Base-by-base conservation (phyloP, 2,888 invertebrate genomes). In the Ophion obscuratus region DNA sequence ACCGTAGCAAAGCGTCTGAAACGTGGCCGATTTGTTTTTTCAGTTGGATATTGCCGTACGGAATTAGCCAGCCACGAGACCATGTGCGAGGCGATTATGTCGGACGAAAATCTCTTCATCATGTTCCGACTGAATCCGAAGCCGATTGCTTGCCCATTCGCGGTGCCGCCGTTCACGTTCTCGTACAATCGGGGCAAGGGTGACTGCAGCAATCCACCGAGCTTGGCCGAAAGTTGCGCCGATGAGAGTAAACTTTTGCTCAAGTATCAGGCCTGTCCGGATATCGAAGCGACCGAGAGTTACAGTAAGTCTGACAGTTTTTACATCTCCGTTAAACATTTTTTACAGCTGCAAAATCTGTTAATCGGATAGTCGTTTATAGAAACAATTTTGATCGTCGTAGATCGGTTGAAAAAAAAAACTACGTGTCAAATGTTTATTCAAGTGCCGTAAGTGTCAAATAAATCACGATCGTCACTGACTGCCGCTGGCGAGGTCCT, bases 231-330 rank as follows among this genome's bases (percentile, higher is more conserved):
- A 93, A 96, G 97, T 81, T 98, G 98, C 94, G 98, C 97, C 0
- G 97, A 98, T 90, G 97, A 97, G 91, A 97, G 97, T 57, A 95
- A 97, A 71, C 95, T 98, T 71, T 95, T 97, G 83, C 95, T 98
- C 88, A 96, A 97, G 88, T 98, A 97, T 93, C 97, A 97, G 94
- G 97, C 97, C 0, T 98, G 98, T 91, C 97, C 97, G 0, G 97
- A 98, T 91, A 96, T 97, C 6, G 95, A 95, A 0, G 96, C 96
- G 59, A 97, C 97, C 0, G 97, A 97, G 93, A 97, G 97, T 92
- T 97, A 96, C 91, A 96, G 97, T 97, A 92, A 95, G 95, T 90
- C 95, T 90, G 40, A 11, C 57, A 40, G 85, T 67, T 66, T 66
- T 3, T n/a, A 14, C 31, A 53, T 47, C 61, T 57, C 47, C 24